Percentiles rank a stretch among this genome's conserved stretches.
Conservation (phyloP, 2,888 invertebrate genomes). For the Caenorhabditis sinica region DNA sequence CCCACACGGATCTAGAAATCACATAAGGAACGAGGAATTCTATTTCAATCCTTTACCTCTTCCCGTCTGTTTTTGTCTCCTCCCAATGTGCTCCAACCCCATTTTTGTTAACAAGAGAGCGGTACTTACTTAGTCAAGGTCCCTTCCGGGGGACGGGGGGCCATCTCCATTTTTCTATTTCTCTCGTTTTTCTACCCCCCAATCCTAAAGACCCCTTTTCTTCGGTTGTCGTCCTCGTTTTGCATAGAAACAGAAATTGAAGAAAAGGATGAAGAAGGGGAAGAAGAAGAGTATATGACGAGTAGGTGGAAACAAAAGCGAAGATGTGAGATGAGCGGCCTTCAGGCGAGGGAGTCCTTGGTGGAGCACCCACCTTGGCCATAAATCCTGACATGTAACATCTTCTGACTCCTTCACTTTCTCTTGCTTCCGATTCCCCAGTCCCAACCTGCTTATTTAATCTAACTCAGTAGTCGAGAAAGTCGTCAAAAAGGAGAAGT, state of each 20-base stretch:
- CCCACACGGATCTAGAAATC: constrained; percentile 60
- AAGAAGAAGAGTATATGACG: constrained; percentile 51
- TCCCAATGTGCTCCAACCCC: constrained; percentile 20
- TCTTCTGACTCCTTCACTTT: constrained; percentile 41
- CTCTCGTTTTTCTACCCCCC: constrained; percentile 6
- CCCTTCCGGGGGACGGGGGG: constrained; percentile 5
- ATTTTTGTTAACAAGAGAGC: constrained; percentile 39
- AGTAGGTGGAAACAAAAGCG: constrained; percentile 47
- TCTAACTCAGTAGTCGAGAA: background rate
- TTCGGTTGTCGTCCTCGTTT: constrained; percentile 38
- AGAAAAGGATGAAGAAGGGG: constrained; percentile 35
- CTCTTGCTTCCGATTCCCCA: background rate
- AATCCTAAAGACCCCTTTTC: background rate
- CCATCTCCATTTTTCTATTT: constrained; percentile 28
- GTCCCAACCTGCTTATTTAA: constrained; percentile 18
- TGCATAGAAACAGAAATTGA: constrained; percentile 52
- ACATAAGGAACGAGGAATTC: constrained; percentile 48
- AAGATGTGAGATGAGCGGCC: constrained; percentile 15
- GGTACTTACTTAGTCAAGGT: constrained; percentile 40
- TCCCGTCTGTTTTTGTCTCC: background rate
- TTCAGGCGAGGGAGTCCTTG: constrained; percentile 22
- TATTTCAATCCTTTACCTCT: constrained; percentile 47
- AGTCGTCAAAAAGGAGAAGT: background rate
- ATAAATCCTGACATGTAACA: constrained; percentile 63
- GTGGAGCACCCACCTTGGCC: constrained; percentile 38